Evolutionary conservation across 2,888 invertebrate genomes (phyloP), one percentile per base, ranked within the genome.

Genomic region (Tetrapedia diversipes): DNA sequence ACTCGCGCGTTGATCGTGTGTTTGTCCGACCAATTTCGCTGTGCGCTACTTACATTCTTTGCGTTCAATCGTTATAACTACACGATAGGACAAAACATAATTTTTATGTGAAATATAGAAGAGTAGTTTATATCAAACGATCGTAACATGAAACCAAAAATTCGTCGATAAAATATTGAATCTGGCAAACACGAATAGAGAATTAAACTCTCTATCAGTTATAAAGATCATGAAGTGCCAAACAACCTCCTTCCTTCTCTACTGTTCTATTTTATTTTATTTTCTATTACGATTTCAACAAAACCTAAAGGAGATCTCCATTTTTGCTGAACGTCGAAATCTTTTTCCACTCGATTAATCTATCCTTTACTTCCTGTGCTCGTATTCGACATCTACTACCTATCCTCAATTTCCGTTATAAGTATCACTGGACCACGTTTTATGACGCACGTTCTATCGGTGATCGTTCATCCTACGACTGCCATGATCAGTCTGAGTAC

Each of bases 261-360:
- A 11, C 49, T 27, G 16, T 16, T 49, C 27, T 14, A 49, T 49
- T 47, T 47, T n/a, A n/a, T n/a, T n/a, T n/a, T n/a, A n/a, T 11
- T 22, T 47, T 16, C 11, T 10, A 2, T n/a, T 16, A 2, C 27
- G 24, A 24, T 3, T 43, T 41, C n/a, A 24, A 27, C 19, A 34
- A 22, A 41, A 43, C 29, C 19, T 29, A 22, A n/a, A 41, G 34
- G 24, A 41, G n/a, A 49, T 56, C 32, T 24, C 14, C 14, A 29
- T 57, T 63, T 56, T 51, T 63, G 24, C 16, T 24, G 29, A 34
- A 16, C 19, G 34, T n/a, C n/a, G 63, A 56, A 41, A 63, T 56
- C 34, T 57, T 71, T n/a, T 72, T 72, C 56, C 61, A 45, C 41
- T n/a, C 63, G 37, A 72, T 74, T 74, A 54, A 57, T 14, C 56